Base-by-base conservation (phyloP, 1,140 invertebrate species). In the Microvelia longipes region DNA sequence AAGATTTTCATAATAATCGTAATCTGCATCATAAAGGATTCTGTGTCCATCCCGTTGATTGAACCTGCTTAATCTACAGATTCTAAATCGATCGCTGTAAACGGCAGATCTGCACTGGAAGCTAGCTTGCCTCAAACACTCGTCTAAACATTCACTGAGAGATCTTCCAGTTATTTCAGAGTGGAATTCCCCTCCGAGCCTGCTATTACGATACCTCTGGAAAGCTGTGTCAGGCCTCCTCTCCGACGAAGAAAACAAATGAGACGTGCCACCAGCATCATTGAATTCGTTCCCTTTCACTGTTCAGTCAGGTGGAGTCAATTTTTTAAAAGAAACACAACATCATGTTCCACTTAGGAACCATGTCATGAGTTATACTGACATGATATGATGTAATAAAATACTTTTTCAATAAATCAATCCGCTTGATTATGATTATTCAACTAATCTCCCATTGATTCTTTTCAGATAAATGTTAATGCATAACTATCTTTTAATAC, bases 21-120 rank as follows among this genome's bases (percentile, higher is more conserved):
- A 93, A 78, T 93, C 90, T 0, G 90, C 88, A 78, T 94, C 92
- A 76, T 92, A 93, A 70, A 93, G 89, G 68, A 94, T 87, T 70
- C 90, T 83, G 83, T 91, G 90, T n/a, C 90, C 90, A 76, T 93
- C 91, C 69, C 89, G 85, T 78, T 92, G 90, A 80, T 92, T 92
- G 78, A 89, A 93, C 76, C 90, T 84, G 75, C 90, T 92, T 27
- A 94, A 83, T 35, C 91, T 84, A 77, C 93, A 95, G 28, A 88
- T 90, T 71, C 89, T 84, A 76, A 88, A 90, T 29, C 90, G 83
- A 75, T 93, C 91, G 69, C 90, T 93, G 78, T 93, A 94, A 63
- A 93, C 90, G 0, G 91, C 90, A 61, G 91, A 93, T 71, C 87
- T 83, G 80, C 93, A 95, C 76, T 91, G 89, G 77, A 92, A 93